Evolutionary conservation across 2,888 invertebrate species (phyloP).

Genomic region (Drosophila fulvimacula): DNA sequence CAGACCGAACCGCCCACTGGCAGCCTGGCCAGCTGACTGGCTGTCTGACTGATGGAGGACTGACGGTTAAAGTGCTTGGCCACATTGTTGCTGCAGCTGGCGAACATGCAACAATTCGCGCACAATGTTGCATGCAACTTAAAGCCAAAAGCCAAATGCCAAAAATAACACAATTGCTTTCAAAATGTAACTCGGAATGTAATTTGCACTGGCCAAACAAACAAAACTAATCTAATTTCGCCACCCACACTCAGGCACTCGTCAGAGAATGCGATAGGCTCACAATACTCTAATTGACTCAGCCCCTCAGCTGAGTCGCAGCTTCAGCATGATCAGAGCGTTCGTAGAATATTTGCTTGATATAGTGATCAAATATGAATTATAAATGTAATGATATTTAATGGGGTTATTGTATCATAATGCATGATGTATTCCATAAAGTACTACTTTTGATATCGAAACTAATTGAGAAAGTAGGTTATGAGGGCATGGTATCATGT

Average conservation of each 20-base stretch:
- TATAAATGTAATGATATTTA: too few species aligned
- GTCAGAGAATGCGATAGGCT: constrained; percentile 17
- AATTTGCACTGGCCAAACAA: constrained; percentile 37
- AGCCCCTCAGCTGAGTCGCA: not conserved
- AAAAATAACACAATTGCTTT: constrained; percentile 26
- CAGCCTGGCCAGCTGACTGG: not conserved
- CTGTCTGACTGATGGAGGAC: not conserved
- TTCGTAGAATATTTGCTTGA: too few species aligned
- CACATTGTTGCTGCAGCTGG: constrained; percentile 26
- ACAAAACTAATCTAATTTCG: constrained; percentile 49
- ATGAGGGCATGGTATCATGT: too few species aligned
- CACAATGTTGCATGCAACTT: constrained; percentile 19
- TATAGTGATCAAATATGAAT: too few species aligned
- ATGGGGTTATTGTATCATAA: too few species aligned
- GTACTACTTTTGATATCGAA: too few species aligned
- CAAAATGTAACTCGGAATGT: constrained; percentile 39
- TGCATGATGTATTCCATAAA: too few species aligned
- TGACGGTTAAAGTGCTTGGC: constrained; percentile 28
- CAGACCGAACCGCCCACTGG: constrained; percentile 23
- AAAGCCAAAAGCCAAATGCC: constrained; percentile 26
- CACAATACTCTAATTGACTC: constrained; percentile 4
- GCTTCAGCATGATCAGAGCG: too few species aligned
- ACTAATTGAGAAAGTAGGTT: too few species aligned
- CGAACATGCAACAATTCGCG: constrained; percentile 30
- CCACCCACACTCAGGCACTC: not conserved